Conservation (phyloP, 2,797 vertebrate genomes). For the Champsocephalus gunnari region DNA sequence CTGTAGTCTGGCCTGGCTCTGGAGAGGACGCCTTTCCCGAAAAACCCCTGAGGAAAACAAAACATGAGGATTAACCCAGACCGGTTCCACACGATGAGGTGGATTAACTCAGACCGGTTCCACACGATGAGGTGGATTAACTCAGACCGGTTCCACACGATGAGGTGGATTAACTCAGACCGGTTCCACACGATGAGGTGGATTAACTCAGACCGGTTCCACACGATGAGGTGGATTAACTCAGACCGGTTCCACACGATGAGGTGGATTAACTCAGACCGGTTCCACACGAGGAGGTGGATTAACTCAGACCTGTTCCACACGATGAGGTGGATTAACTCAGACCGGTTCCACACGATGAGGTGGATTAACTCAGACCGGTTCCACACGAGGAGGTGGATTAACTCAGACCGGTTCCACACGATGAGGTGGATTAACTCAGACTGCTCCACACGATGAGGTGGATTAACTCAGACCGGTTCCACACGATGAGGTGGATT, state of each 20-base stretch:
- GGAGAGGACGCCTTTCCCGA: constrained; percentile 96
- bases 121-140: no score
- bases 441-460: not conserved
- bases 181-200: no score
- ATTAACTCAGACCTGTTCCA: not conserved
- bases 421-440: not conserved
- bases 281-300: not conserved
- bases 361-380: not conserved
- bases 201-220: no score
- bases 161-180: no score
- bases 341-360: not conserved
- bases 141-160: no score
- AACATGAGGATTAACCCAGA: not conserved
- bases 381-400: not conserved
- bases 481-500: not conserved
- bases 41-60: constrained; percentile 87
- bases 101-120: no score
- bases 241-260: no score
- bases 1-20: constrained; percentile 89
- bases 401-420: not conserved
- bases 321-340: not conserved
- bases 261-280: no score
- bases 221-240: no score
- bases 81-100: not conserved
- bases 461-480: not conserved